These are phyloP conservation scores for Taphrorychus bicolor DNA, from an alignment of 2,888 invertebrate genomes.

Conservation along the genomic window DNA sequence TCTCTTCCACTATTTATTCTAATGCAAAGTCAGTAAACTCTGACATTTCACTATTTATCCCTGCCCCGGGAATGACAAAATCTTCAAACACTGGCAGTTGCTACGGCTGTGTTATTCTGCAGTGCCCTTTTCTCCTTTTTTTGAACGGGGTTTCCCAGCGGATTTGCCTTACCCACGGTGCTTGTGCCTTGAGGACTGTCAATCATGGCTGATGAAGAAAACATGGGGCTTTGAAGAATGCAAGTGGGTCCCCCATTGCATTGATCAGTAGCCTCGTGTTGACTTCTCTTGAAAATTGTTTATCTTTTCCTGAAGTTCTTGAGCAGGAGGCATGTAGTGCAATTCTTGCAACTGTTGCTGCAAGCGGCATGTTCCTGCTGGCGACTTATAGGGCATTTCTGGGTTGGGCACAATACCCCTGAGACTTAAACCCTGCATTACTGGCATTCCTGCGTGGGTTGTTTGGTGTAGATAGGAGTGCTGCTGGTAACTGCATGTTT, in stretches of 20 bases:
- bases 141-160: constrained; percentile 75
- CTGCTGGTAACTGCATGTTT: constrained; percentile 43
- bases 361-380: constrained; percentile 87
- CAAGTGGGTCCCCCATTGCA: constrained; percentile 85
- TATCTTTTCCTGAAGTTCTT: constrained; percentile 88
- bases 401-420: constrained; percentile 47
- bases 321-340: constrained; percentile 84
- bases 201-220: constrained; percentile 75
- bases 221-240: constrained; percentile 77
- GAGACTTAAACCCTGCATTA: constrained; percentile 51
- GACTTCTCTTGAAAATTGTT: constrained; percentile 81
- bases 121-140: constrained; percentile 71
- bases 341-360: constrained; percentile 92
- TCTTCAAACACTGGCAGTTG: constrained; percentile 81
- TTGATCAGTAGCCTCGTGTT: constrained; percentile 84
- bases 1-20: constrained; percentile 66
- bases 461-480: constrained; percentile 38
- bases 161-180: constrained; percentile 83
- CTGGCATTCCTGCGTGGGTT: constrained; percentile 56
- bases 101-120: constrained; percentile 42
- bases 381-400: constrained; percentile 68
- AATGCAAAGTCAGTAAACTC: constrained; percentile 69
- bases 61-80: constrained; percentile 83
- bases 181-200: constrained; percentile 86
- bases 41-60: constrained; percentile 63